phyloP scores from a whole-genome alignment of 2,888 invertebrate species.

The Cosmorhoe ocellata region DNA sequence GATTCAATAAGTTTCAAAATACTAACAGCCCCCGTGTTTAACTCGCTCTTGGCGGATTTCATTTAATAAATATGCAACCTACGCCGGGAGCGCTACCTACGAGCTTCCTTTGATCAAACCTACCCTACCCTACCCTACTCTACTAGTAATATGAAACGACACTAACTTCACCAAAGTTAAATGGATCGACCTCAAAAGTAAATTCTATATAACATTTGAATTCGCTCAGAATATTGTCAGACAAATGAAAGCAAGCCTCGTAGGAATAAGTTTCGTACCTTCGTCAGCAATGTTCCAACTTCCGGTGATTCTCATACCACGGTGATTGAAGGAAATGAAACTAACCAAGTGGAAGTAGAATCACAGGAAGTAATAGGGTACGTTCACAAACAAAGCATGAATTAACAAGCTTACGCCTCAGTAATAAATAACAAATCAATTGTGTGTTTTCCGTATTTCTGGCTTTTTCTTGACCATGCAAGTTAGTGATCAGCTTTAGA shows the following conservation, averaged over 20 bases:
- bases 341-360: conserved; percentile 10
- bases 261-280: conserved; percentile 4
- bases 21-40: no score
- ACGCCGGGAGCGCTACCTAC: no score
- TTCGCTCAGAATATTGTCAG: conserved; percentile 1
- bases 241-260: conserved; percentile 2
- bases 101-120: neutral
- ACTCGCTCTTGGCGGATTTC: no score
- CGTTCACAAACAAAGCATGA: neutral
- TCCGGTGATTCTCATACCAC: conserved; percentile 10
- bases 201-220: conserved; percentile 8
- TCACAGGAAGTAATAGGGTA: neutral
- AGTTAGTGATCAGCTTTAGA: no score
- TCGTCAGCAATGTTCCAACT: conserved; percentile 13
- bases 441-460: no score
- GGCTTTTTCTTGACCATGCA: no score
- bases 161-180: neutral
- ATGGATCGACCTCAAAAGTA: conserved; percentile 2
- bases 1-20: no score
- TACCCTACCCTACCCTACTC: neutral
- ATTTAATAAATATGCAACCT: no score
- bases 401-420: no score
- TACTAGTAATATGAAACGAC: neutral
- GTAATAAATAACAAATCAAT: no score
- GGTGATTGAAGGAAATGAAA: conserved; percentile 7